Base-by-base conservation (phyloP, 2,888 invertebrate genomes). In the Morpho achilles region DNA sequence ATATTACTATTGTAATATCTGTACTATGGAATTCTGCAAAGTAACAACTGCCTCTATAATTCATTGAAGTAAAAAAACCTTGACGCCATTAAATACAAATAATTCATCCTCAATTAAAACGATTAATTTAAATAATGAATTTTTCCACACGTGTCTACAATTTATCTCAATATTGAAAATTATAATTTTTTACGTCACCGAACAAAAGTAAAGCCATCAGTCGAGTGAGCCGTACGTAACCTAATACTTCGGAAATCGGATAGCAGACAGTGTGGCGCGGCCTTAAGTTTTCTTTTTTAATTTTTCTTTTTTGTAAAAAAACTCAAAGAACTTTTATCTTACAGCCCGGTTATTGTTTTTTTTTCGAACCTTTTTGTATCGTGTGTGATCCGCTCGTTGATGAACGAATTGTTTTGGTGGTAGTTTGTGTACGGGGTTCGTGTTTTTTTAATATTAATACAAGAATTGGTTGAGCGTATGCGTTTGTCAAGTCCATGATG, bases 211-310 rank as follows among this genome's bases (percentile, higher is more conserved):
- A 81, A 77, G 73, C 80, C 79, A 74, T 77, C 72, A 80, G 76
- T 74, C 72, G 76, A 75, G 72, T 68, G 89, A 80, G 77, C 74
- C 72, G 75, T 85, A 89, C 72, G 76, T 85, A 89, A 89, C 80
- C 70, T 74, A 85, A 89, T 88, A 85, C 79, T 69, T 73, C 73
- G 77, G 89, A 88, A 89, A 90, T 82, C 87, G 85, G 89, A 90
- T 88, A 87, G 84, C 85, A 90, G 89, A 90, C 89, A 87, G 89
- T 87, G 87, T 90, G 89, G 89, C 89, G 88, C 88, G 88, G 80
- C 76, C 80, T 80, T 78, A 79, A 77, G 73, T 81, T 87, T 84
- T 80, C 74, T 80, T 85, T n/a, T 81, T 84, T 78, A 75, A 77
- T 75, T 79, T 80, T 80, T 76, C 67, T 69, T 75, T 72, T 76